phyloP scores from a whole-genome alignment of 2,797 vertebrate genomes.

The Microctenopoma lineatum region DNA sequence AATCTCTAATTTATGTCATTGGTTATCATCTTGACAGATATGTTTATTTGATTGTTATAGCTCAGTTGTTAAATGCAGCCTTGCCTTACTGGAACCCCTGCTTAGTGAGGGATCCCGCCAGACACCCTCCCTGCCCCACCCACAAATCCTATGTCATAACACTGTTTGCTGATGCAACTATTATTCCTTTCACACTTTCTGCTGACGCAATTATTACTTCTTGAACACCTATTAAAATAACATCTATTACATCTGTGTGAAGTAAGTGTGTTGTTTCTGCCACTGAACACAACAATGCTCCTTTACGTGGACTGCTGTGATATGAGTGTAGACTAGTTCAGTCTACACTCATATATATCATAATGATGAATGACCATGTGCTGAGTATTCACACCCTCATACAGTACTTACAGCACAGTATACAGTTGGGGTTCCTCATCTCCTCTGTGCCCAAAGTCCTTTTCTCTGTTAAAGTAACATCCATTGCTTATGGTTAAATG shows the following conservation, averaged over 20 bases:
- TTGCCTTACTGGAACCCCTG: conserved; percentile 86
- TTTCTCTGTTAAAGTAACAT: too few species aligned
- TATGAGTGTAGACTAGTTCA: too few species aligned
- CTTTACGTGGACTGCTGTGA: background rate
- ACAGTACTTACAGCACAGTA: too few species aligned
- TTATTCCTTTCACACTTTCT: conserved; percentile 86
- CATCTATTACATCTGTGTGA: conserved; percentile 75
- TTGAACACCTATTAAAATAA: conserved; percentile 88
- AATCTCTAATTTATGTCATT: conserved; percentile 78
- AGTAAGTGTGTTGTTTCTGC: conserved; percentile 24
- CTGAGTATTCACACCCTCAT: too few species aligned
- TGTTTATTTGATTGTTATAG: conserved; percentile 81
- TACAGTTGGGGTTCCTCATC: too few species aligned
- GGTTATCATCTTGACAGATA: conserved; percentile 77
- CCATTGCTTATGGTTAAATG: too few species aligned
- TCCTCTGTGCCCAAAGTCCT: too few species aligned
- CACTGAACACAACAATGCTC: background rate
- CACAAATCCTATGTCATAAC: conserved; percentile 85
- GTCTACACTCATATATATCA: too few species aligned
- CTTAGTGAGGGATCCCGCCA: conserved; percentile 83
- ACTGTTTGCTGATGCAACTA: conserved; percentile 88
- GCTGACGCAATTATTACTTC: conserved; percentile 86
- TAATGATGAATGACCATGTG: too few species aligned
- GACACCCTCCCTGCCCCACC: conserved; percentile 52
- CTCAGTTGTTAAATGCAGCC: conserved; percentile 85